Percentiles rank a stretch among this genome's conserved stretches.
phyloP scores from a whole-genome alignment of 2,888 invertebrate genomes.

The Altica lythri region DNA sequence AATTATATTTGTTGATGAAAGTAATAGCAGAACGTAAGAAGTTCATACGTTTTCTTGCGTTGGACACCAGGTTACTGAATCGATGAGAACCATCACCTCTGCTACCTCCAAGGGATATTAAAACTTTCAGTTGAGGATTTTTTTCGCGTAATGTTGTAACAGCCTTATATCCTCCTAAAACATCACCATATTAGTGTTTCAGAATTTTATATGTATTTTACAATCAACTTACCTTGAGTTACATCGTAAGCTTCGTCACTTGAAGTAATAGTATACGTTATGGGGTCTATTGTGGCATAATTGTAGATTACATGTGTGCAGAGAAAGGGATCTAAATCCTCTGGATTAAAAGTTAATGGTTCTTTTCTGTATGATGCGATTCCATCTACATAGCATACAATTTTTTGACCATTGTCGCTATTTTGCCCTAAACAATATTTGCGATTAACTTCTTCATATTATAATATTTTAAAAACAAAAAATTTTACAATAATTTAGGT shows the following conservation, averaged over 20 bases:
- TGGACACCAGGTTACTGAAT: constrained; percentile 68
- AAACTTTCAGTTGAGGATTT: constrained; percentile 69
- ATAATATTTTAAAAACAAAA: too few species aligned
- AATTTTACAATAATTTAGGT: too few species aligned
- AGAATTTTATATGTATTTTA: background rate
- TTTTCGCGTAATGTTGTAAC: constrained; percentile 69
- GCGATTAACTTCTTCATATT: too few species aligned
- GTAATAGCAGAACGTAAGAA: constrained; percentile 69
- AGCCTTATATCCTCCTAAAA: constrained; percentile 72
- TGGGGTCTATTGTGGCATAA: constrained; percentile 71
- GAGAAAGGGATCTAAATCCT: constrained; percentile 66
- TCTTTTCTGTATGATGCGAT: constrained; percentile 70
- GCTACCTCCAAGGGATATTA: constrained; percentile 76
- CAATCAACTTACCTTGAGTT: constrained; percentile 65
- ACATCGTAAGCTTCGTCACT: constrained; percentile 73
- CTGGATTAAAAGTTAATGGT: constrained; percentile 68
- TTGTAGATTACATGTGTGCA: constrained; percentile 79
- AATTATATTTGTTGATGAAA: constrained; percentile 70
- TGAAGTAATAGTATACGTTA: constrained; percentile 65
- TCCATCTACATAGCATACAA: constrained; percentile 74
- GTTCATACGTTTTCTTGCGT: constrained; percentile 60
- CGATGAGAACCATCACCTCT: constrained; percentile 64
- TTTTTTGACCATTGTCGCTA: constrained; percentile 43
- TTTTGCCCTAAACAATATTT: constrained; percentile 24
- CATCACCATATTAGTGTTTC: too few species aligned